phyloP scores from a whole-genome alignment of 2,888 invertebrate genomes.

The Phytoseiulus persimilis region DNA sequence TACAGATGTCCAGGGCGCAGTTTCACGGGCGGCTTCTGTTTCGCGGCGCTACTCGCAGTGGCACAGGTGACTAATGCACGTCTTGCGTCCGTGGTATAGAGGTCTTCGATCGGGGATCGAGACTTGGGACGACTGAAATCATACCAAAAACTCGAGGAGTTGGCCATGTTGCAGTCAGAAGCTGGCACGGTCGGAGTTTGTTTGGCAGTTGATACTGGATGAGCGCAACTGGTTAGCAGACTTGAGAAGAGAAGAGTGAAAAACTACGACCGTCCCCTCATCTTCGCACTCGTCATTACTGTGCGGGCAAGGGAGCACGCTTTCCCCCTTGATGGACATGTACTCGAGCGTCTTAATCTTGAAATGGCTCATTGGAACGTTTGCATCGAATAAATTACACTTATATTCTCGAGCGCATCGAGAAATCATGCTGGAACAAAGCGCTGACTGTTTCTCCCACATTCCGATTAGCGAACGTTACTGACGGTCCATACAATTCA shows the following conservation, averaged over 20 bases:
- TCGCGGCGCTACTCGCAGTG: slow-evolving; percentile 25
- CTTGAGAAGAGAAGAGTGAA: background rate
- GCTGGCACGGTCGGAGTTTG: too few relatives aligned
- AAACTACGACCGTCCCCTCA: background rate
- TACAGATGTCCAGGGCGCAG: background rate
- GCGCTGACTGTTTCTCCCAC: background rate
- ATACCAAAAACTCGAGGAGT: slow-evolving; percentile 10
- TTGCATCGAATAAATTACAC: background rate
- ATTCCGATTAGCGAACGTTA: background rate
- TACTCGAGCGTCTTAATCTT: background rate
- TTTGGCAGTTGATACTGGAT: background rate
- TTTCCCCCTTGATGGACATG: background rate
- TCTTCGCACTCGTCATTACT: background rate
- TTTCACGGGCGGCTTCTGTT: slow-evolving; percentile 15
- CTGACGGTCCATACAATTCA: background rate
- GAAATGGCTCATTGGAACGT: background rate
- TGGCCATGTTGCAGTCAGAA: background rate
- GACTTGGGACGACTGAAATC: slow-evolving; percentile 33
- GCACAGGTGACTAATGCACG: slow-evolving; percentile 15
- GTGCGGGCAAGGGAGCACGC: background rate
- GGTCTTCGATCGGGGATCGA: slow-evolving; percentile 23
- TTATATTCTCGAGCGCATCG: background rate
- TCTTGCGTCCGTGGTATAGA: slow-evolving; percentile 17
- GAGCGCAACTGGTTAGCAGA: background rate
- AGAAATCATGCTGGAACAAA: background rate